These are phyloP conservation scores for Athene cunicularia DNA, from an alignment of 2,113 vertebrate species.

Conservation along the genomic window DNA sequence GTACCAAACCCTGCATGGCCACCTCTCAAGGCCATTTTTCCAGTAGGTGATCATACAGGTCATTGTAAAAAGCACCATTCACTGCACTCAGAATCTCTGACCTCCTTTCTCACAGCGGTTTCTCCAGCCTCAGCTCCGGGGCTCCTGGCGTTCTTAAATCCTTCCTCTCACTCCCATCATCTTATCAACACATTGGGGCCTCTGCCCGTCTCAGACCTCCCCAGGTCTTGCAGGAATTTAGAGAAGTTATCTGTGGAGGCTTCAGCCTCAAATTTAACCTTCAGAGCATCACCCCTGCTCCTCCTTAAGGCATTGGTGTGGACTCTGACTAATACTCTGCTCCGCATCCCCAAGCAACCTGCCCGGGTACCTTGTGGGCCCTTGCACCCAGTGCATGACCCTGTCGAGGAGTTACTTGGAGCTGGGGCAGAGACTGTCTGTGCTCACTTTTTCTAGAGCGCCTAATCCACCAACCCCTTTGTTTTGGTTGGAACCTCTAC, in stretches of 20 bases:
- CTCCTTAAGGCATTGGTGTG: accelerated
- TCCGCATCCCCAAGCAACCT: not conserved
- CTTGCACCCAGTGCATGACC: accelerated
- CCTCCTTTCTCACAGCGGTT: not conserved
- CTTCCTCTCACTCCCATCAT: not conserved
- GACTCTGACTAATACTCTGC: not conserved
- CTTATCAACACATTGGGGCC: accelerated
- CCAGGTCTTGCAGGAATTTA: not conserved
- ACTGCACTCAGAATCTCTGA: not conserved
- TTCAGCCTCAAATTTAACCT: not conserved
- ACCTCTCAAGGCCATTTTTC: accelerated
- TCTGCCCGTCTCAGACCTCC: not conserved
- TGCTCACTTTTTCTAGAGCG: not conserved
- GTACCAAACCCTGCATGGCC: not conserved
- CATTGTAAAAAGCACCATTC: not conserved
- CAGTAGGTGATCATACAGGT: not conserved
- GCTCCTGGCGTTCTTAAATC: not conserved
- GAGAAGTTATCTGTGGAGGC: accelerated
- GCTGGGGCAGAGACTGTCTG: not conserved
- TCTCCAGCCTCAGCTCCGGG: not conserved
- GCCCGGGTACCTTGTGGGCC: not conserved
- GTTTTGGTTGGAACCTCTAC: not conserved
- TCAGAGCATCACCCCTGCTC: not conserved
- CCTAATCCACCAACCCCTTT: not conserved
- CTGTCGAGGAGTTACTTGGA: accelerated